Evolutionary conservation across 2,888 invertebrate species (phyloP).

Genomic region (Halictus quadricinctus): DNA sequence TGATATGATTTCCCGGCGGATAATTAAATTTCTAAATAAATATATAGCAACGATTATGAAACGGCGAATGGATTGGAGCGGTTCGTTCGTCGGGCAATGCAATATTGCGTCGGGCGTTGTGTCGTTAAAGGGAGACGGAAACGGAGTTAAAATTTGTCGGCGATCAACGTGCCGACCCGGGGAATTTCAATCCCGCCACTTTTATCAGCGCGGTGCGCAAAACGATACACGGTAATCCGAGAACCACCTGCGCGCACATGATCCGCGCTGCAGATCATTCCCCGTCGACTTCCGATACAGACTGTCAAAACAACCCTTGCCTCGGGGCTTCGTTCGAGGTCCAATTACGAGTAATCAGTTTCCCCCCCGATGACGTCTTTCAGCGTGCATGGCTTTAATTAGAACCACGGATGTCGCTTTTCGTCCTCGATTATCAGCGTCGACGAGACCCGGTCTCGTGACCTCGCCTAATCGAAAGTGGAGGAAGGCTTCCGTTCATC

Average conservation of each 20-base stretch:
- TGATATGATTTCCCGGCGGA: not conserved
- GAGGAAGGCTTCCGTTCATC: not conserved
- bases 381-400: slow-evolving; percentile 74
- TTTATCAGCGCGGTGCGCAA: slow-evolving; percentile 35
- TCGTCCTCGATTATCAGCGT: slow-evolving; percentile 27
- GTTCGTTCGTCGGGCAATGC: not conserved
- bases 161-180: not conserved
- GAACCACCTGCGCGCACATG: slow-evolving; percentile 58
- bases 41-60: not conserved
- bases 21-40: not conserved
- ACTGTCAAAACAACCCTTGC: slow-evolving; percentile 55
- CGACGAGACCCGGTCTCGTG: slow-evolving; percentile 17
- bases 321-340: slow-evolving; percentile 42
- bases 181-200: slow-evolving; percentile 34
- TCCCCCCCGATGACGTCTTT: slow-evolving; percentile 73
- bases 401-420: slow-evolving; percentile 61
- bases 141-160: slow-evolving; percentile 25
- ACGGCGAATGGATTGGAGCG: not conserved
- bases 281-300: slow-evolving; percentile 65
- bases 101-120: not conserved
- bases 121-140: not conserved
- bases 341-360: slow-evolving; percentile 74
- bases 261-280: slow-evolving; percentile 47
- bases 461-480: slow-evolving; percentile 21
- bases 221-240: slow-evolving; percentile 51